Evolutionary conservation across 1,140 invertebrate species (phyloP), one percentile per base, ranked within the genome.

Genomic region (Hyphantria cunea): DNA sequence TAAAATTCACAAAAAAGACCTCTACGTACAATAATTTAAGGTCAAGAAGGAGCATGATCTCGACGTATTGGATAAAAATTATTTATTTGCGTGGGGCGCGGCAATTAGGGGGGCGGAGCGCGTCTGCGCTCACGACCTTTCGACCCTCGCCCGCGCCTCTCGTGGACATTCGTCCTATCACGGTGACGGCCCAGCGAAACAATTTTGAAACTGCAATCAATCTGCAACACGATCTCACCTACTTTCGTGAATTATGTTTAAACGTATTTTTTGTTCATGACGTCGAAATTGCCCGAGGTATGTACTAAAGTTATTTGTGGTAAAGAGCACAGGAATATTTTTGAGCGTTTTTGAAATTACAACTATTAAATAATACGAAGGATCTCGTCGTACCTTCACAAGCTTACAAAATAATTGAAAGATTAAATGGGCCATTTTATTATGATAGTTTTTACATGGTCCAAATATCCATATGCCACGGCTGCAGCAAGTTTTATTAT

Each of bases 71-170:
- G 70, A 82, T 85, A 87, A 89, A 89, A 87, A 85, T 82, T 84
- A 89, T 86, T 86, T 86, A 86, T 87, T 87, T 86, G 86, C 83
- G 83, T 86, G 84, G 82, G 80, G 80, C 79, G 82, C 78, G 72
- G 82, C 84, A 89, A 89, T 89, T 86, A 86, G 82, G 81, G 70
- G 72, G 86, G 82, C 80, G 86, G 80, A 66, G 70, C 77, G 66
- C 61, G 80, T 78, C 81, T 79, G 82, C 71, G 74, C 76, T 69
- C 76, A 75, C 80, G 82, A 89, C 86, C 84, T 84, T 61, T 78
- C 74, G 82, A 84, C 80, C 75, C 74, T 45, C 44, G 55, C 44
- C 61, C 33, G 66, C 51, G 67, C 66, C 49, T 59, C 50, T 10
- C 59, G 51, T 64, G 66, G 68, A 61, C 66, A 67, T 64, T 67